Conservation (phyloP, 2,888 invertebrate genomes). For the Gibbula magus region DNA sequence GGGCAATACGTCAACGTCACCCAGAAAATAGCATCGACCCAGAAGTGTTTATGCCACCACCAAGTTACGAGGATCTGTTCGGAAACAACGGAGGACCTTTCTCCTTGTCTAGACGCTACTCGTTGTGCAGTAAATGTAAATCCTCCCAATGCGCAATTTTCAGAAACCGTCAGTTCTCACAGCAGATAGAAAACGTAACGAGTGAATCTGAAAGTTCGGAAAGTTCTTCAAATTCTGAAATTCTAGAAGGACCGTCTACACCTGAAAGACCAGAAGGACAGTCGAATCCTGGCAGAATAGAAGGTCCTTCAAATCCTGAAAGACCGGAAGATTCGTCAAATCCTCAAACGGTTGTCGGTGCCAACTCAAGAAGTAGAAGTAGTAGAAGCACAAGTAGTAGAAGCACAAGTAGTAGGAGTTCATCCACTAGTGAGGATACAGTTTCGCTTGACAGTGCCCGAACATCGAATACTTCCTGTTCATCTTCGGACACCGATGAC, state of each 20-base stretch:
- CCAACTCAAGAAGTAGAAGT: background rate
- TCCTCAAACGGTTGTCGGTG: background rate
- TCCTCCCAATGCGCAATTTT: background rate
- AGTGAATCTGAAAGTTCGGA: background rate
- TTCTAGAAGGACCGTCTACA: conserved; percentile 2
- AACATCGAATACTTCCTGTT: background rate
- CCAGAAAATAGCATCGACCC: background rate
- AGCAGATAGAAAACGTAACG: background rate
- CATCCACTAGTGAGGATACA: background rate
- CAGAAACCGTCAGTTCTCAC: background rate
- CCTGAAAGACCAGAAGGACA: no score
- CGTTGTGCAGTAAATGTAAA: conserved; percentile 5
- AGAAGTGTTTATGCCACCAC: conserved; percentile 3
- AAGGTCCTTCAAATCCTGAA: background rate
- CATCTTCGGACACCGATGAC: background rate
- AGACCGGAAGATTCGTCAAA: background rate
- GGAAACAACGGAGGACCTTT: background rate
- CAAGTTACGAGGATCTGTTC: conserved; percentile 8
- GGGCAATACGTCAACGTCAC: background rate
- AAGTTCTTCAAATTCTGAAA: background rate
- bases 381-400: background rate
- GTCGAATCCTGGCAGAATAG: background rate
- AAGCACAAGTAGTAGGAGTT: background rate
- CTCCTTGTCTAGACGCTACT: background rate
- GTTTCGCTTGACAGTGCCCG: background rate